A percentile compares a stretch with the other conserved stretches of the same genome.
phyloP scores from a whole-genome alignment of 2,888 invertebrate genomes.

The Agrochola litura region DNA sequence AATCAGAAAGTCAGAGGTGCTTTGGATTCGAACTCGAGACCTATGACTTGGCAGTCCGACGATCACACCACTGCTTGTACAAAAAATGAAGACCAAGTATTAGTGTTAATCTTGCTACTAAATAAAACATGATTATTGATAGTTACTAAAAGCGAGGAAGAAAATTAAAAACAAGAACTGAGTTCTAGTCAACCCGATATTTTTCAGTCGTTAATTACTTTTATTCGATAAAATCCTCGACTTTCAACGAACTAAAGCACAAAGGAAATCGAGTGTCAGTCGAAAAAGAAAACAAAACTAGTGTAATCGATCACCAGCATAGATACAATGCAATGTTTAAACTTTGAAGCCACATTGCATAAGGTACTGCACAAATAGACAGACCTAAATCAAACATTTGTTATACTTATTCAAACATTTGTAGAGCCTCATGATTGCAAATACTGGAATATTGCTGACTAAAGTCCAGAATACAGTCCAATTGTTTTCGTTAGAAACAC shows the following conservation, averaged over 20 bases:
- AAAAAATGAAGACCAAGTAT: neutral
- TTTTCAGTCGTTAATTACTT: constrained; percentile 31
- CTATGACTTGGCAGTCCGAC: too few relatives aligned
- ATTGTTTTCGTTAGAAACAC: constrained; percentile 2
- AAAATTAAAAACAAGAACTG: neutral
- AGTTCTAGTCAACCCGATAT: neutral
- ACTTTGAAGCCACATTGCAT: constrained; percentile 1
- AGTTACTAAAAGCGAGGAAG: neutral
- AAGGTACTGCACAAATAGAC: constrained; percentile 4
- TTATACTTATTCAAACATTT: constrained; percentile 41
- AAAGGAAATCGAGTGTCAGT: constrained; percentile 48
- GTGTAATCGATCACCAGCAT: constrained; percentile 29
- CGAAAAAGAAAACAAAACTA: constrained; percentile 13
- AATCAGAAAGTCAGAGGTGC: too few relatives aligned
- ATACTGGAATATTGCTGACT: neutral
- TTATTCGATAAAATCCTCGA: constrained; percentile 3
- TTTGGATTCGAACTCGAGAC: too few relatives aligned
- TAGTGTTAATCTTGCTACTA: neutral
- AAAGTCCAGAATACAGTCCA: neutral
- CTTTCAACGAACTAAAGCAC: constrained; percentile 12
- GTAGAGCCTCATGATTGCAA: constrained; percentile 26
- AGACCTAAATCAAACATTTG: constrained; percentile 29
- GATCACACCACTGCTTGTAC: too few relatives aligned
- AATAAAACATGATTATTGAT: neutral
- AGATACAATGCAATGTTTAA: constrained; percentile 18